These are phyloP conservation scores for Solea senegalensis DNA, from an alignment of 2,113 vertebrate species.

Conservation along the genomic window DNA sequence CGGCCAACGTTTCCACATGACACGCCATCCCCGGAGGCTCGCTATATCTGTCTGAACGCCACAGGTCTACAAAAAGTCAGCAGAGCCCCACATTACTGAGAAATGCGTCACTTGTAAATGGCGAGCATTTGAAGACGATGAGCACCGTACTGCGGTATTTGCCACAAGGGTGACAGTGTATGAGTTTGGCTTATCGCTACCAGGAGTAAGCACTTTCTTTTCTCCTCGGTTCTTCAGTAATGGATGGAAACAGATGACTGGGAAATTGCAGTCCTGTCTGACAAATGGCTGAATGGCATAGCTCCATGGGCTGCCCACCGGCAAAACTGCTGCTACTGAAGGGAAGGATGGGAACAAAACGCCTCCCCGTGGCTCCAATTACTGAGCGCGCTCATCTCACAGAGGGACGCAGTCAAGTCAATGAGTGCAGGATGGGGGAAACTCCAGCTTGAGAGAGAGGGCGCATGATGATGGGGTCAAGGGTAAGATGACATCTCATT, in stretches of 20 bases:
- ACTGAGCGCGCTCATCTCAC: slow-evolving; percentile 63
- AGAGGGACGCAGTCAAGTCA: slow-evolving; percentile 61
- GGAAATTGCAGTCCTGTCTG: slow-evolving; percentile 71
- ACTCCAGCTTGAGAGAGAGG: slow-evolving; percentile 43
- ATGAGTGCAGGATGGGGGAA: slow-evolving; percentile 48
- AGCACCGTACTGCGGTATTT: slow-evolving; percentile 60
- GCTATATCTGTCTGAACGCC: slow-evolving; percentile 24
- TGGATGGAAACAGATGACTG: slow-evolving; percentile 72
- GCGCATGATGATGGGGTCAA: slow-evolving; percentile 63
- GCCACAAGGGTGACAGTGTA: slow-evolving; percentile 46
- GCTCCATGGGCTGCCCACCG: slow-evolving; percentile 64
- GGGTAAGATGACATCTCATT: slow-evolving; percentile 61
- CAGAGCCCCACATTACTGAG: slow-evolving; percentile 45
- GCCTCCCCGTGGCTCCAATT: slow-evolving; percentile 70
- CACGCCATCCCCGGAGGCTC: slow-evolving; percentile 34
- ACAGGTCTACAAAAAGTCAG: slow-evolving; percentile 41
- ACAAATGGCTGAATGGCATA: slow-evolving; percentile 72
- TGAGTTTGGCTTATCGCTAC: slow-evolving; percentile 24
- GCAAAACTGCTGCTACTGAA: slow-evolving; percentile 64
- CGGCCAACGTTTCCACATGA: slow-evolving; percentile 48
- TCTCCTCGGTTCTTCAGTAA: slow-evolving; percentile 51
- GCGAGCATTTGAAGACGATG: slow-evolving; percentile 38
- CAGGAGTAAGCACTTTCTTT: slow-evolving; percentile 37
- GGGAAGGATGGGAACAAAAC: slow-evolving; percentile 70
- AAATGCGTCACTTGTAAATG: slow-evolving; percentile 69